Conservation (phyloP, 2,113 vertebrate species). For the Mus spicilegus region DNA sequence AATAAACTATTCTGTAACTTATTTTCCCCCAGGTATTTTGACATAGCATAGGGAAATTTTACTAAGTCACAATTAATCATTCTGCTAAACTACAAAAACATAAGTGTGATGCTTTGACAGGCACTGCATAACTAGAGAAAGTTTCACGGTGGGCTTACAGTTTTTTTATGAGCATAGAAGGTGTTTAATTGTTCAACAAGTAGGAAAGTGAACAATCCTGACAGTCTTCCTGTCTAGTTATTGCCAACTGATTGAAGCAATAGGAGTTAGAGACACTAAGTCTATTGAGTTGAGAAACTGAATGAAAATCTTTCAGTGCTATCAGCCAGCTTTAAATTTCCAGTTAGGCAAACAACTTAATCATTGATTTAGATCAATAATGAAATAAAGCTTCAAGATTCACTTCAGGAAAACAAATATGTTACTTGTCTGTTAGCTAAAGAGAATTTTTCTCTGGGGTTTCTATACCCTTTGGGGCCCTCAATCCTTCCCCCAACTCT, state of each 20-base stretch:
- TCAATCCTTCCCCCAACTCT: no score
- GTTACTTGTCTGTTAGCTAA: conserved; percentile 44
- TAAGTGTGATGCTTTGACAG: neutral
- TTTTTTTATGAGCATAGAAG: neutral
- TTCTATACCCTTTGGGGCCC: no score
- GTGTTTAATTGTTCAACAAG: conserved; percentile 17
- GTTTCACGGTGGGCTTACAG: neutral
- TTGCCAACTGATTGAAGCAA: conserved; percentile 75
- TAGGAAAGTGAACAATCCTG: conserved; percentile 59
- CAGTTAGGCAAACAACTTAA: conserved; percentile 55
- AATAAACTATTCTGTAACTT: neutral
- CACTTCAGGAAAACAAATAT: conserved; percentile 11
- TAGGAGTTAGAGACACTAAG: conserved; percentile 50
- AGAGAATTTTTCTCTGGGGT: neutral
- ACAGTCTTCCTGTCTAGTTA: conserved; percentile 54
- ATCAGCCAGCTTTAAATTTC: conserved; percentile 54
- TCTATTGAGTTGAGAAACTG: conserved; percentile 14
- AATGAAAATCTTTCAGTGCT: conserved; percentile 39
- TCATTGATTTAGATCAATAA: conserved; percentile 65
- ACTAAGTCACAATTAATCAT: neutral
- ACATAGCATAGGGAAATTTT: neutral
- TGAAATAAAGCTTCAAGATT: conserved; percentile 63
- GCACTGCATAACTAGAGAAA: neutral
- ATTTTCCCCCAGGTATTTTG: neutral
- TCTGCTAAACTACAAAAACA: conserved; percentile 19